Base-by-base conservation (phyloP, 1,140 invertebrate species). In the Bradynema listronoti region DNA sequence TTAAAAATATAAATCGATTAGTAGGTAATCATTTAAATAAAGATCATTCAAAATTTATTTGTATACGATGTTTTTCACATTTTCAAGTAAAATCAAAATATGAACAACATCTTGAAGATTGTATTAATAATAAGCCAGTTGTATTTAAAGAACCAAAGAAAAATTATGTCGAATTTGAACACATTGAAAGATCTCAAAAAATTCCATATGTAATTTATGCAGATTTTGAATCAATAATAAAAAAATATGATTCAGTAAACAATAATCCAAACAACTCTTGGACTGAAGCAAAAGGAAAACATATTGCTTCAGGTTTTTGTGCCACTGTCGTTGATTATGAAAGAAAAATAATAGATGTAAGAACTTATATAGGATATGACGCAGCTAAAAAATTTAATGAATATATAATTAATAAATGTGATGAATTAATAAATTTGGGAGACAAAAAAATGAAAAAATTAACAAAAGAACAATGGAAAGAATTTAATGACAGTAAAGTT, bases 1-100 rank as follows among this genome's bases (percentile, higher is more conserved):
- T 60, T 7, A 60, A 65, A 65, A 60, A 66, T 65, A 52, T 60
- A 27, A n/a, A 65, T 51, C 43, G 41, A 46, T 55, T 60, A 55
- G 6, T 66, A 25, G 19, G 27, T 67, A 53, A 7, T 45, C 51
- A 53, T 16, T n/a, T 45, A 16, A 53, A 7, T 46, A n/a, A 53
- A 46, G n/a, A 62, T 11, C 7, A 58, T 29, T 22, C 25, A 58
- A 61, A 14, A 27, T 45, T 0, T 53, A 61, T 63, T 62, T 58
- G 7, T 63, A 27, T n/a, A n/a, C 61, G 56, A 64, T 59, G 57
- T 59, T 56, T 61, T 24, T 61, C 16, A 27, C 16, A 61, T 36
- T 59, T 63, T 59, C 7, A 14, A 4, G 16, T 34, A 25, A 9
- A 66, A 65, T 6, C 25, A 11, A 63, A 47, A 56, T 59, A 61